Evolutionary conservation across 2,797 vertebrate genomes (phyloP).

Genomic region (Pangasius sanitwongsei): DNA sequence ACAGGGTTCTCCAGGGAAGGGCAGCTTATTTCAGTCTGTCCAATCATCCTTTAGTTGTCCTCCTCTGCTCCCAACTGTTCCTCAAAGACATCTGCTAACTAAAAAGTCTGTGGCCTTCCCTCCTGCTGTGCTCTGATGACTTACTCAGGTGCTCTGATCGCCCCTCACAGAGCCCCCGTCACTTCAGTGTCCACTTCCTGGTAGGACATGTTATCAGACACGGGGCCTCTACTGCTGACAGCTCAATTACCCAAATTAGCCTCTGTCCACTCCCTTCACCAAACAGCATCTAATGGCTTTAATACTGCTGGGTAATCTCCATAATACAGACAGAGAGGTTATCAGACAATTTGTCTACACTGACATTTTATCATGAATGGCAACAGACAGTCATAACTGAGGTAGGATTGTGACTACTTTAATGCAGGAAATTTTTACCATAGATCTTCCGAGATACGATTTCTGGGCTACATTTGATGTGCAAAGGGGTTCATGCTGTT

Average conservation of each 20-base stretch:
- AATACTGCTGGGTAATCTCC: slow-evolving; percentile 41
- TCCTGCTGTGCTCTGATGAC: slow-evolving; percentile 41
- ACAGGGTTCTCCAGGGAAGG: background rate
- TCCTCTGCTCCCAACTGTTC: slow-evolving; percentile 5
- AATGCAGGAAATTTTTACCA: background rate
- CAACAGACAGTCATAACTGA: slow-evolving; percentile 15
- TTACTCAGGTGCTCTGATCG: slow-evolving; percentile 66
- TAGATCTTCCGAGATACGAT: background rate
- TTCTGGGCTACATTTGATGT: slow-evolving; percentile 13
- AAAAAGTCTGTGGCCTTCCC: slow-evolving; percentile 25
- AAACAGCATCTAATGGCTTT: slow-evolving; percentile 47
- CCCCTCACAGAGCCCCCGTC: slow-evolving; percentile 63
- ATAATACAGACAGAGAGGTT: slow-evolving; percentile 43
- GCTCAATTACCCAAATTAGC: slow-evolving; percentile 78
- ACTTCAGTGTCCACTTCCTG: slow-evolving; percentile 63
- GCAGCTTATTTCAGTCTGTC: slow-evolving; percentile 37
- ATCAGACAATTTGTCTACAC: slow-evolving; percentile 39
- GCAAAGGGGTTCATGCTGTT: background rate
- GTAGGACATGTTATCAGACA: slow-evolving; percentile 69
- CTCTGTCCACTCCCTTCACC: slow-evolving; percentile 58
- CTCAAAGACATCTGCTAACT: slow-evolving; percentile 31
- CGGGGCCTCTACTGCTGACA: slow-evolving; percentile 66
- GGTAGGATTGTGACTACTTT: slow-evolving; percentile 12
- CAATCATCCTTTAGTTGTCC: slow-evolving; percentile 28
- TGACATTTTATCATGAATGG: slow-evolving; percentile 42